Evolutionary conservation across 2,888 invertebrate species (phyloP), one percentile per base, ranked within the genome.

Genomic region (Aradus depressus): DNA sequence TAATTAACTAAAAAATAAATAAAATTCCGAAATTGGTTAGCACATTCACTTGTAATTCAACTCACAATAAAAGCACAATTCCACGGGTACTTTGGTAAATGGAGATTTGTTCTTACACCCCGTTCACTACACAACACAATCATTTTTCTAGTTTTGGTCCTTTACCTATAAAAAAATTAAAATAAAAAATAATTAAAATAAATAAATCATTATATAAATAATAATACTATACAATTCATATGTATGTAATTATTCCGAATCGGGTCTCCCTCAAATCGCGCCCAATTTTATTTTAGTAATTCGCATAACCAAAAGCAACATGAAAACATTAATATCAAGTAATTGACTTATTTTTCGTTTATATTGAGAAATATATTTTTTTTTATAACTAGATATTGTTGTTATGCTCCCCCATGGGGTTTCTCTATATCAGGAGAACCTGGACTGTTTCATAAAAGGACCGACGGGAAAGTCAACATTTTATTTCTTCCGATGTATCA

Each of bases 1-100:
- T n/a, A n/a, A n/a, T n/a, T n/a, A n/a, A n/a, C n/a, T n/a, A n/a
- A n/a, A n/a, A n/a, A n/a, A n/a, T n/a, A n/a, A n/a, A n/a, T n/a
- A n/a, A n/a, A n/a, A n/a, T n/a, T n/a, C n/a, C n/a, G n/a, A n/a
- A n/a, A n/a, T n/a, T n/a, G n/a, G n/a, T 42, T 22, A 42, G 42
- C 42, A 42, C 23, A 42, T 26, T 42, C 42, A 42, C 25, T 42
- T 42, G 28, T 42, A 42, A 42, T 42, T 42, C 26, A 19, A 42
- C 42, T 26, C 42, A 42, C 42, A 26, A 42, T 42, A 42, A 42
- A 42, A 23, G 26, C 42, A 23, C 23, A 14, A 25, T 42, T 12
- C n/a, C 25, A 25, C 42, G 25, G 47, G 47, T 47, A 47, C 37
- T 47, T 47, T 47, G 38, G 37, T 47, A 47, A 28, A 35, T 34